These are phyloP conservation scores for Latrodectus hesperus DNA, from an alignment of 2,888 invertebrate genomes.

Conservation along the genomic window DNA sequence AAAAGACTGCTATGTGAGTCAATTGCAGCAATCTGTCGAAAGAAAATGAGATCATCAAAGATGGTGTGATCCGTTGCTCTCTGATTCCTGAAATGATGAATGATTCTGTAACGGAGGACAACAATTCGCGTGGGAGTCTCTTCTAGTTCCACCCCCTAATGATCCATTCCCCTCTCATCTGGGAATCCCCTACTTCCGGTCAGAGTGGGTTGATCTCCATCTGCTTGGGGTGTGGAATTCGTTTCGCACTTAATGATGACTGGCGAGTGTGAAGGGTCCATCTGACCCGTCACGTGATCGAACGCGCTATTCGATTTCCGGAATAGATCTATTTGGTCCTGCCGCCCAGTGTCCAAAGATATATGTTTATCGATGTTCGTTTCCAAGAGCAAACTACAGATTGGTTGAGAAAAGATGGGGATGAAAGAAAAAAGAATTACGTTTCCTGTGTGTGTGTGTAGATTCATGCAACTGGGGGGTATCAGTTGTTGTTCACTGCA, in stretches of 20 bases:
- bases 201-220: background rate
- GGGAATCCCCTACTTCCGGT: slow-evolving; percentile 1
- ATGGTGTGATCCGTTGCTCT: too few relatives aligned
- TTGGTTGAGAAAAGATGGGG: slow-evolving; percentile 3
- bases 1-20: too few relatives aligned
- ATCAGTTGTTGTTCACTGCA: too few relatives aligned
- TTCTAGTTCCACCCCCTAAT: slow-evolving; percentile 7
- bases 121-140: too few relatives aligned
- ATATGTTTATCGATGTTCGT: slow-evolving; percentile 38
- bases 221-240: slow-evolving; percentile 18
- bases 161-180: slow-evolving; percentile 25
- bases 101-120: too few relatives aligned
- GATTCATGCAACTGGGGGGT: too few relatives aligned
- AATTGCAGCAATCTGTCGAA: too few relatives aligned
- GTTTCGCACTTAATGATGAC: slow-evolving; percentile 38
- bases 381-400: slow-evolving; percentile 2
- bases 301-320: slow-evolving; percentile 42
- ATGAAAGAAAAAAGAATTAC: background rate
- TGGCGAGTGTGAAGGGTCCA: slow-evolving; percentile 8
- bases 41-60: too few relatives aligned
- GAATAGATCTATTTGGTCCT: slow-evolving; percentile 26
- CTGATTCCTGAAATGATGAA: too few relatives aligned
- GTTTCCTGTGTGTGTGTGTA: slow-evolving; percentile 20
- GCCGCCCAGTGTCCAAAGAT: slow-evolving; percentile 7
- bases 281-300: slow-evolving; percentile 25